phyloP scores from a whole-genome alignment of 2,797 vertebrate genomes.

The Brotula barbata region DNA sequence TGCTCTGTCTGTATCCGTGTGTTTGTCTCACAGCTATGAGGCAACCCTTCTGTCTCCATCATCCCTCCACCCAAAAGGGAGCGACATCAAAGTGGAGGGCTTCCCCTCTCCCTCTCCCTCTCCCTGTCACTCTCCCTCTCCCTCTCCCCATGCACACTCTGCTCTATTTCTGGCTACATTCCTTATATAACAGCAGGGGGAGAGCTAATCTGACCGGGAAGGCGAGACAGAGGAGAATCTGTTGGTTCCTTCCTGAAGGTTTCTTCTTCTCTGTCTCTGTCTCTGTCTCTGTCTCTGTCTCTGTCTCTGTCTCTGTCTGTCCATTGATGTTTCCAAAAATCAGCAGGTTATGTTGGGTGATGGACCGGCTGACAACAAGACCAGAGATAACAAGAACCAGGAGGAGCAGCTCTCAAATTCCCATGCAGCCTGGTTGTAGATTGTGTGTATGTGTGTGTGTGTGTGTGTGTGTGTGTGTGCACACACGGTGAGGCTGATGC shows the following conservation, averaged over 20 bases:
- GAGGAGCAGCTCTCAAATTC: too few species aligned
- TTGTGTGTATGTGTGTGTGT: slow-evolving; percentile 4
- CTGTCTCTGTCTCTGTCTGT: too few species aligned
- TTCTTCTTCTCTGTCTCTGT: slow-evolving; percentile 25
- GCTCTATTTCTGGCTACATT: slow-evolving; percentile 71
- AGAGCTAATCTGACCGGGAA: slow-evolving; percentile 68
- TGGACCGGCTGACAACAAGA: slow-evolving; percentile 66
- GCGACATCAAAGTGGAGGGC: slow-evolving; percentile 70
- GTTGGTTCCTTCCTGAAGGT: slow-evolving; percentile 67
- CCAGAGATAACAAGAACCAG: too few species aligned
- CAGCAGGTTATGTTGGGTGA: slow-evolving; percentile 17
- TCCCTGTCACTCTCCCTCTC: slow-evolving; percentile 47
- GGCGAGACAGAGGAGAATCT: slow-evolving; percentile 74
- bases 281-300: slow-evolving; percentile 32
- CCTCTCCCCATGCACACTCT: slow-evolving; percentile 37
- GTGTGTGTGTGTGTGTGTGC: slow-evolving; percentile 5
- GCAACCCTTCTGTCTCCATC: slow-evolving; percentile 57
- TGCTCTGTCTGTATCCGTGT: slow-evolving; percentile 9
- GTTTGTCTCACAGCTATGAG: slow-evolving; percentile 49
- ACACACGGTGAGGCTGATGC: slow-evolving; percentile 26
- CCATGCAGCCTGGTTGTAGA: background rate
- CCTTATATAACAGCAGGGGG: slow-evolving; percentile 73
- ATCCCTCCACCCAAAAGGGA: slow-evolving; percentile 33
- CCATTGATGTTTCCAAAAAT: too few species aligned
- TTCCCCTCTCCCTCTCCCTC: slow-evolving; percentile 62